Conservation (phyloP, 1,140 invertebrate species). For the Diachasmimorpha longicaudata region DNA sequence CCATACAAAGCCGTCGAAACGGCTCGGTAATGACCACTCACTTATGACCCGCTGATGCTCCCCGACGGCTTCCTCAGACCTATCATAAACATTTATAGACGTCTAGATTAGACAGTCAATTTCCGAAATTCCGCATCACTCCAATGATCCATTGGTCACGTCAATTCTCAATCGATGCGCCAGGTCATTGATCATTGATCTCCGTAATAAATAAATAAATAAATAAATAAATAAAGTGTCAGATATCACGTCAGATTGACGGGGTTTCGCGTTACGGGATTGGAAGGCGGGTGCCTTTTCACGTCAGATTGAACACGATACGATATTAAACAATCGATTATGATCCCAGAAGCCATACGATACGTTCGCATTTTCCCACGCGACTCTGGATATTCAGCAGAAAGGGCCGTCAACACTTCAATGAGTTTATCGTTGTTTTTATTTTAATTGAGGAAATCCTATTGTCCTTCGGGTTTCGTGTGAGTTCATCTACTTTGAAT, state of each 20-base stretch:
- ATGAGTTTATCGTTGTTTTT: no score
- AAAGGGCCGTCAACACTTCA: no score
- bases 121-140: conserved; percentile 25
- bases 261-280: not conserved
- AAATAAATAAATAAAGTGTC: not conserved
- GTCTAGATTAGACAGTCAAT: no score
- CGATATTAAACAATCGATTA: not conserved
- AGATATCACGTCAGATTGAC: not conserved
- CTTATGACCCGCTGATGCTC: not conserved
- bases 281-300: not conserved
- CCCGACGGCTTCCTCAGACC: not conserved
- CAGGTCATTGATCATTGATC: not conserved
- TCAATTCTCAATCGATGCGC: conserved; percentile 21
- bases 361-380: not conserved
- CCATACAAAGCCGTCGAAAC: not conserved
- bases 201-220: not conserved
- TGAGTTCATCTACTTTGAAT: no score
- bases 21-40: not conserved
- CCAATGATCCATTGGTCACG: conserved; percentile 32
- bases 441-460: no score
- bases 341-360: not conserved
- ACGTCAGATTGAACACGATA: not conserved
- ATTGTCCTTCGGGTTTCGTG: no score
- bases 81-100: conserved; percentile 42
- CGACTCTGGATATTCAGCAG: not conserved